phyloP scores from a whole-genome alignment of 2,113 vertebrate genomes.

The Meriones unguiculatus region DNA sequence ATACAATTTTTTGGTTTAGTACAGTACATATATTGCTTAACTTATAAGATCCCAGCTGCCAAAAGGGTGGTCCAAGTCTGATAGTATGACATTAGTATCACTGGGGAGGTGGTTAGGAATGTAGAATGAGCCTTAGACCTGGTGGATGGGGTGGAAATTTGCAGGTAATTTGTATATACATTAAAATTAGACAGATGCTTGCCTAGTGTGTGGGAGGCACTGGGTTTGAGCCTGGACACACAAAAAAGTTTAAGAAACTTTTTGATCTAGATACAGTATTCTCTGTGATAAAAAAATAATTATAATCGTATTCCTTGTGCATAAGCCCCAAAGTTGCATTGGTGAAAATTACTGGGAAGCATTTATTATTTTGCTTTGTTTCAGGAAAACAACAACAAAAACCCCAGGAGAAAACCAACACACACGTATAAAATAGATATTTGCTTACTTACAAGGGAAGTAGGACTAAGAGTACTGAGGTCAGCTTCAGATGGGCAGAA shows the following conservation, averaged over 20 bases:
- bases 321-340: constrained; percentile 9
- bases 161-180: not conserved
- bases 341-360: constrained; percentile 35
- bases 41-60: not conserved
- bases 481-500: constrained; percentile 26
- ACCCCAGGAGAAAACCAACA: not conserved
- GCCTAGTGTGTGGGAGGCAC: not conserved
- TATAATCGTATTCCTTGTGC: not conserved
- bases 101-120: not conserved
- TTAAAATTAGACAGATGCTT: constrained; percentile 1
- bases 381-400: not conserved
- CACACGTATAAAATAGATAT: not conserved
- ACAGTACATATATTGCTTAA: not conserved
- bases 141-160: not conserved
- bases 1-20: constrained; percentile 11
- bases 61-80: not conserved
- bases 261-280: constrained; percentile 20
- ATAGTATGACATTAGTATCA: not conserved
- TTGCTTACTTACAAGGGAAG: constrained; percentile 7
- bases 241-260: not conserved
- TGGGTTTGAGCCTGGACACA: not conserved
- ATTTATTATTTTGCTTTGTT: constrained; percentile 1
- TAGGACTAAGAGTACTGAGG: not conserved
- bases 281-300: constrained; percentile 4
- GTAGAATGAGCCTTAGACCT: not conserved